A percentile compares a stretch with the other conserved stretches of the same genome.
Conservation (phyloP, 2,888 invertebrate species). For the Ariolimax columbianus region DNA sequence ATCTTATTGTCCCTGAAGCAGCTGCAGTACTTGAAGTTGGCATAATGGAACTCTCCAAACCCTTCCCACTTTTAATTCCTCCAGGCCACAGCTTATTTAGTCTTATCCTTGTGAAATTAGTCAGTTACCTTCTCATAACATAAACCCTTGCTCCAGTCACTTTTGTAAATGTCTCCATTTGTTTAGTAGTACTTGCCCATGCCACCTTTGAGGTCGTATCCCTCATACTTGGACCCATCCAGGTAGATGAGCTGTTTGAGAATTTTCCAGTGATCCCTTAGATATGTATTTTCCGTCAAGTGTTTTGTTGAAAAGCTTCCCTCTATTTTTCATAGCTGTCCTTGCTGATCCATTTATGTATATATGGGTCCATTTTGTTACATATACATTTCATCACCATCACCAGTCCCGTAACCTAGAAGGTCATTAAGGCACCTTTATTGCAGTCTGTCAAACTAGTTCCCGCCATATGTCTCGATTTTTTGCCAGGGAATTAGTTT, state of each 20-base stretch:
- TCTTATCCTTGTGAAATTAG: conserved; percentile 13
- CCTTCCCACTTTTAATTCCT: conserved; percentile 48
- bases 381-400: no score
- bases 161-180: conserved; percentile 46
- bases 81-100: conserved; percentile 46
- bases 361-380: no score
- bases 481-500: no score
- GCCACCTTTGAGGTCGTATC: conserved; percentile 48
- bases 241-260: conserved; percentile 47
- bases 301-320: no score
- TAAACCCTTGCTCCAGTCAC: conserved; percentile 46
- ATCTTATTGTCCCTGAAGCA: conserved; percentile 49
- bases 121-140: conserved; percentile 46
- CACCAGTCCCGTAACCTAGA: no score
- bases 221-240: conserved; percentile 48
- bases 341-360: no score
- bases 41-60: conserved; percentile 42
- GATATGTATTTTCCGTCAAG: no score
- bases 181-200: conserved; percentile 43
- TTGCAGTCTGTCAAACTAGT: no score
- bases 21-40: conserved; percentile 47
- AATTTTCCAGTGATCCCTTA: no score
- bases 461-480: no score
- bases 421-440: no score
- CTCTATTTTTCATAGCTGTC: no score